Base-by-base conservation (phyloP, 2,113 vertebrate genomes). In the Gasterosteus nipponicus region DNA sequence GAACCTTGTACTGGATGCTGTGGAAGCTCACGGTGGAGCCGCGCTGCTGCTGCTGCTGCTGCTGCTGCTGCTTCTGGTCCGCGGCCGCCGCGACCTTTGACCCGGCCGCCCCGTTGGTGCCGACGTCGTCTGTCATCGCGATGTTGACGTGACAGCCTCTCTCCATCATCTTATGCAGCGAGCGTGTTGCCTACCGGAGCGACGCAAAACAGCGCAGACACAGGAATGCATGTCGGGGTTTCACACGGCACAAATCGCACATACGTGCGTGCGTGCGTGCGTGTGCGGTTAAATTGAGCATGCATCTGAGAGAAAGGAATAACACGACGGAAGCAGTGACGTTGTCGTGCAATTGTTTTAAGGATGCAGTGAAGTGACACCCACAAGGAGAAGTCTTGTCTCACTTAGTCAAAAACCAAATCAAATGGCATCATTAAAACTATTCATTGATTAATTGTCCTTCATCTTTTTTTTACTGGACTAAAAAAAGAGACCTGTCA, bases 11-110 rank as follows among this genome's bases (percentile, higher is more conserved):
- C 44, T 87, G 84, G 84, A 95, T 86, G 83, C 84, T 80, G 81
- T 95, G 94, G 84, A 95, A 95, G 89, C 93, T 94, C 71, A 95
- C 92, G 0, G 81, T 92, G 70, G 93, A 89, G 8, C 94, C 93
- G 1, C 56, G 33, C 0, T 19, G 62, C 0, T 19, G 62, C 76
- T 60, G 82, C 63, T 58, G 57, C 29, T 44, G 33, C 0, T 19
- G 62, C 0, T 19, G 62, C 76, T 60, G 82, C 63, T 58, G 57
- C 29, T 44, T 53, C 16, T 69, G 73, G 16, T 87, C 77, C n/a
- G 39, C 7, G 15, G 44, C 19, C 0, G 65, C 19, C 47, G 63
- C 42, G 16, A 75, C 64, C 49, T 87, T 89, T 31, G 88, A 75
- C 53, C 64, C 12, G 35, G 60, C 5, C 5, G 15, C 57, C 42